Evolutionary conservation across 2,113 vertebrate species (phyloP), one percentile per base, ranked within the genome.

Genomic region (Poeciliopsis retropinna): DNA sequence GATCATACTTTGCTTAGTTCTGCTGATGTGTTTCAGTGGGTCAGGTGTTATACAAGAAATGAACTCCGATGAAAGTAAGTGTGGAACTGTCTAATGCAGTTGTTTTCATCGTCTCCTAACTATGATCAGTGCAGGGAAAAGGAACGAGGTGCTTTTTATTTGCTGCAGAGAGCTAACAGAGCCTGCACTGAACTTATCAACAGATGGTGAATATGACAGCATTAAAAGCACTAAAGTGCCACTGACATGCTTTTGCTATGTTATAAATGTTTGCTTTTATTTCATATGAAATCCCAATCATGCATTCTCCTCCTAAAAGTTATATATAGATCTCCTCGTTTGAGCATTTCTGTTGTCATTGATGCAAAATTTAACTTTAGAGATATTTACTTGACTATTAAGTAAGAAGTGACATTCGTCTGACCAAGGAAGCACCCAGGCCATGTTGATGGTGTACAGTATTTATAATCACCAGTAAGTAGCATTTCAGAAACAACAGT

Each of bases 1-100:
- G 87, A 86, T 90, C 88, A 86, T n/a, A 60, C 79, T 82, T 87
- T 85, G 81, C 79, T 89, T 83, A 75, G 77, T 85, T 77, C 79
- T 77, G 82, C 73, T 84, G 89, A 83, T 87, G 75, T 39, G 31
- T 81, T 85, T 83, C 67, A 64, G 61, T 61, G 84, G 91, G 89
- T 92, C 87, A 86, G 76, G 82, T 87, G 85, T 83, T 82, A 79
- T 72, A 79, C 30, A 30, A 74, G 89, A 85, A 83, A 88, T 77
- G 37, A 88, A 80, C 81, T 85, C 31, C 0, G 79, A 87, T 54
- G 32, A 70, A 28, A 76, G 79, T 51, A 73, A 67, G 70, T 78
- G 72, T 82, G 81, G 64, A 37, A 5, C 70, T 87, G 84, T 84
- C 85, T 83, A n/a, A 79, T 76, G 62, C 72, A 69, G 51, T 91